Evolutionary conservation across 2,797 vertebrate species (phyloP).

Genomic region (Acrossocheilus fasciatus): DNA sequence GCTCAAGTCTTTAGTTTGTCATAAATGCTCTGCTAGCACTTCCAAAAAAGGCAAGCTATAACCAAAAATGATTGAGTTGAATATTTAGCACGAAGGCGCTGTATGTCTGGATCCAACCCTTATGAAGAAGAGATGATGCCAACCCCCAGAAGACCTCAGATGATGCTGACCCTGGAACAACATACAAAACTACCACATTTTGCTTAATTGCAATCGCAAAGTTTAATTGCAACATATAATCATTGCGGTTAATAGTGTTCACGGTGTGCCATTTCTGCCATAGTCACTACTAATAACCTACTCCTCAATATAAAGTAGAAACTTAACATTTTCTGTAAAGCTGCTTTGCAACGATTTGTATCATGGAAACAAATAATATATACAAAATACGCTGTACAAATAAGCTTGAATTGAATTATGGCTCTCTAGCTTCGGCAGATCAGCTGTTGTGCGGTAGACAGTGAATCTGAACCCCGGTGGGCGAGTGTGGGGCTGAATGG

Average conservation of each 20-base stretch:
- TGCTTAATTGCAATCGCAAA: too few species aligned
- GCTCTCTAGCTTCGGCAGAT: background rate
- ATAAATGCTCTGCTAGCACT: background rate
- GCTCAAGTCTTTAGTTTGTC: too few species aligned
- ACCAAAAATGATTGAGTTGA: background rate
- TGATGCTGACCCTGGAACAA: too few species aligned
- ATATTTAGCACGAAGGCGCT: background rate
- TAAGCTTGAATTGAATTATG: background rate
- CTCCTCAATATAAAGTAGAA: background rate
- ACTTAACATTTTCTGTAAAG: too few species aligned
- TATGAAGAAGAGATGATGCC: too few species aligned
- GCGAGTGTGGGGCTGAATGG: constrained; percentile 49
- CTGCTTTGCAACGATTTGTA: background rate
- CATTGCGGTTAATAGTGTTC: too few species aligned
- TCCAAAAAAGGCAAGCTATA: background rate
- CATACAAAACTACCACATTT: background rate
- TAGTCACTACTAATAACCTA: background rate
- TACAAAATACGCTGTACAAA: too few species aligned
- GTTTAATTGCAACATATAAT: too few species aligned
- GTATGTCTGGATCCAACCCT: background rate
- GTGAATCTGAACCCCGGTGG: constrained; percentile 16
- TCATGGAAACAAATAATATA: background rate
- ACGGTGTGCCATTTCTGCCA: background rate
- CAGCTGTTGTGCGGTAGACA: background rate
- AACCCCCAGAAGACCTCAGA: too few species aligned